Percentiles rank a stretch among this genome's conserved stretches.
phyloP scores from a whole-genome alignment of 2,888 invertebrate genomes.

The Clitarchus hookeri region DNA sequence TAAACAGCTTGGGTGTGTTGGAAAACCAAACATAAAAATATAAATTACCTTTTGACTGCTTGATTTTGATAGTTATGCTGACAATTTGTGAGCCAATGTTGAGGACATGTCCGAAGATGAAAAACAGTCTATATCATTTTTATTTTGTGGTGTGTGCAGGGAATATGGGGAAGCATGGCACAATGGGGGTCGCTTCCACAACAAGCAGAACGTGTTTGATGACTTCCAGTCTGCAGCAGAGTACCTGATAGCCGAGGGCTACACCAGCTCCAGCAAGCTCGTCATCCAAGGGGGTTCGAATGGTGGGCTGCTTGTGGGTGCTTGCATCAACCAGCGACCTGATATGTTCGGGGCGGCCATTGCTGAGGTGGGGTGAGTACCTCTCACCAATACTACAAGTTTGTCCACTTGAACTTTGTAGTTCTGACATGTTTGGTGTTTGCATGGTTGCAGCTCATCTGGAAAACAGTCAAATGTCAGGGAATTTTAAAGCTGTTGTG shows the following conservation, averaged over 20 bases:
- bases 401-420: neutral
- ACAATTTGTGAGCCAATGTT: too few species aligned
- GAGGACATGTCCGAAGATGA: too few species aligned
- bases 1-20: too few species aligned
- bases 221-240: slow-evolving; percentile 94
- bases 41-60: too few species aligned
- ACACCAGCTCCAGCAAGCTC: slow-evolving; percentile 74
- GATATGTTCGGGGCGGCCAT: slow-evolving; percentile 92
- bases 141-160: slow-evolving; percentile 59
- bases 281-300: slow-evolving; percentile 95
- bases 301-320: slow-evolving; percentile 94
- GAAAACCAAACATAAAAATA: too few species aligned
- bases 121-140: too few species aligned
- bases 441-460: too few species aligned
- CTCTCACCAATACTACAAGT: neutral
- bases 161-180: slow-evolving; percentile 99
- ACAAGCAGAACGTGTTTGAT: slow-evolving; percentile 97
- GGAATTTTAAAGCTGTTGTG: too few species aligned
- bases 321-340: slow-evolving; percentile 93
- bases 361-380: slow-evolving; percentile 86
- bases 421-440: too few species aligned
- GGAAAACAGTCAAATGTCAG: too few species aligned
- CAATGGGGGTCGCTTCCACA: slow-evolving; percentile 83
- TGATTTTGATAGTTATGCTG: too few species aligned
- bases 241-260: slow-evolving; percentile 79